phyloP scores from a whole-genome alignment of 2,113 vertebrate genomes.

The Spilogale gracilis region DNA sequence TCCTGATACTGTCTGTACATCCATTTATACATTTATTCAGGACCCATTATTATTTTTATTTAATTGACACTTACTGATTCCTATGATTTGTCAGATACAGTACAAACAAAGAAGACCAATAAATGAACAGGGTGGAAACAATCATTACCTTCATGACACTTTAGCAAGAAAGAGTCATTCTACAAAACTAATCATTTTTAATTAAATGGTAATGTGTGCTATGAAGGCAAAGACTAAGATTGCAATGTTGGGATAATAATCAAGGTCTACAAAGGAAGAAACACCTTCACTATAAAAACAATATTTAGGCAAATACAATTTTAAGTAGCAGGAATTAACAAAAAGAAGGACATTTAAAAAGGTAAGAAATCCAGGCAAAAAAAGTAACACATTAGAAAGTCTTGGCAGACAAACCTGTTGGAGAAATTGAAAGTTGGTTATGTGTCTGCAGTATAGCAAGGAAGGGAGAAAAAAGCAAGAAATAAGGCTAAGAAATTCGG shows the following conservation, averaged over 20 bases:
- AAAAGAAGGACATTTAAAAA: background rate
- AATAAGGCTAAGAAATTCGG: background rate
- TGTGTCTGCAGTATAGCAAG: background rate
- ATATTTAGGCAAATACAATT: slow-evolving; percentile 2
- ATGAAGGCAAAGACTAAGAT: background rate
- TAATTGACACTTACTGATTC: background rate
- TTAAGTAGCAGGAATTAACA: background rate
- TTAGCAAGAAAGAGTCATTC: slow-evolving; percentile 5
- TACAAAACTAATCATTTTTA: slow-evolving; percentile 42
- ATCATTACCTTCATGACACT: background rate
- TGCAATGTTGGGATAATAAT: background rate
- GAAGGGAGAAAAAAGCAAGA: background rate
- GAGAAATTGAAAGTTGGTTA: background rate
- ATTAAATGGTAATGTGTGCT: background rate
- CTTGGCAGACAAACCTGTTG: background rate
- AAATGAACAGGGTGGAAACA: background rate
- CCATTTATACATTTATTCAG: background rate
- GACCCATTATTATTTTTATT: background rate
- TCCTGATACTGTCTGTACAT: background rate
- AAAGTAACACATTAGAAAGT: background rate
- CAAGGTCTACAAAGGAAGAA: background rate
- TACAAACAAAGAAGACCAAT: background rate
- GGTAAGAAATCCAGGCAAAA: background rate
- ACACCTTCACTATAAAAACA: background rate
- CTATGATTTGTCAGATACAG: background rate